Conservation (phyloP, 2,113 vertebrate species). For the Ariopsis seemanni region DNA sequence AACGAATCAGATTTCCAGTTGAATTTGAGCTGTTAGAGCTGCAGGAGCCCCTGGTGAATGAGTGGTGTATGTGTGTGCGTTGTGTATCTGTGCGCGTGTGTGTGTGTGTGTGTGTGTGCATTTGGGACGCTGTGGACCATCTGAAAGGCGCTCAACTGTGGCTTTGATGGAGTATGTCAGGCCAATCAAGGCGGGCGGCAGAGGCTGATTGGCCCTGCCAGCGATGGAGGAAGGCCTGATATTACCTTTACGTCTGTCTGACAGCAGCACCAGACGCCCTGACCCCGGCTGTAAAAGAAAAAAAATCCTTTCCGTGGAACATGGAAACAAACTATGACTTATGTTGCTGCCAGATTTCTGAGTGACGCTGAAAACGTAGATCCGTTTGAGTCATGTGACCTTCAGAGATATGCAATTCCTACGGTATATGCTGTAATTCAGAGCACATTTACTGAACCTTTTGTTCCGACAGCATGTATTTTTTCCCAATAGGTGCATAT, state of each 20-base stretch:
- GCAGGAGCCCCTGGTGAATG: constrained; percentile 22
- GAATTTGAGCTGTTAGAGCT: constrained; percentile 37
- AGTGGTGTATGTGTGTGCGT: neutral
- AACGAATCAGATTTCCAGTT: constrained; percentile 34
- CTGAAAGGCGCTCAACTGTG: constrained; percentile 60
- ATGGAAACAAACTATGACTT: constrained; percentile 30
- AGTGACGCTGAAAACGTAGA: neutral
- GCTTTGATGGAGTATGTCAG: constrained; percentile 80
- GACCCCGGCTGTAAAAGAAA: constrained; percentile 30
- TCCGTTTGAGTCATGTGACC: neutral
- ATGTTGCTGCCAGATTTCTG: constrained; percentile 25
- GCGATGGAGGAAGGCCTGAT: constrained; percentile 69
- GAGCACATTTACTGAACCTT: neutral
- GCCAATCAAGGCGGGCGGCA: constrained; percentile 75
- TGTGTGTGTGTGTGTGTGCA: constrained; percentile 38
- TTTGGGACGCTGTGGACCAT: constrained; percentile 56
- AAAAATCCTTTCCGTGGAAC: constrained; percentile 22
- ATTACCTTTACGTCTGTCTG: constrained; percentile 74
- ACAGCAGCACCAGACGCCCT: constrained; percentile 62
- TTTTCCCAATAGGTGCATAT: neutral
- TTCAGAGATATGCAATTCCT: neutral
- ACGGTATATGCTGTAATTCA: too few relatives aligned
- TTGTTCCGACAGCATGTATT: neutral
- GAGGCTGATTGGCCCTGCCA: constrained; percentile 77
- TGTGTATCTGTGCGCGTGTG: constrained; percentile 2